Evolutionary conservation across 1,140 invertebrate species (phyloP), one percentile per base, ranked within the genome.

Genomic region (Berghia stephanieae): DNA sequence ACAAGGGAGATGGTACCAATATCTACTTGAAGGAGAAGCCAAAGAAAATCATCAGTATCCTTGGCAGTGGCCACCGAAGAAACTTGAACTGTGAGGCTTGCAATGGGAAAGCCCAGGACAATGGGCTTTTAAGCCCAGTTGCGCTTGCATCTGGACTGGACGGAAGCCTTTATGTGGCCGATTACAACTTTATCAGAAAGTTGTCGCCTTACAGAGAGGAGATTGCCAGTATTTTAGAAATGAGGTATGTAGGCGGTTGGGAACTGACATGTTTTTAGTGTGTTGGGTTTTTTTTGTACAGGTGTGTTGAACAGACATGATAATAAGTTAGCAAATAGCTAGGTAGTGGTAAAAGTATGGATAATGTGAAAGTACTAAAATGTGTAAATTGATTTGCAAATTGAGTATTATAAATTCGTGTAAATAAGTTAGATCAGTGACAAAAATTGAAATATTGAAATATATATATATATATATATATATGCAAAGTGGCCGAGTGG

Each of bases 1-100:
- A 99, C 89, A 98, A 98, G 87, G 98, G 98, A 38, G 97, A 99
- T 88, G 98, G 98, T 31, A 95, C 96, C 0, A 98, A 97, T 85
- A 96, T 98, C 77, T 98, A 98, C 86, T 87, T 99, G 82, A 96
- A 96, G 84, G 96, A 98, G 86, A 95, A 96, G 85, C 96, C 96
- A 0, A 92, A 95, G 72, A 94, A 97, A 1, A 94, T 98, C 63
- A 90, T 95, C 21, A 97, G 96, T n/a, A 93, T 95, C 1, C 94
- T 98, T 92, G 97, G 96, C 10, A 96, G 96, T 89, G 96, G 96
- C 0, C 93, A 95, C 80, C 95, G 96, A 83, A 91, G 97, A 60
- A 94, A 95, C 44, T 79, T 84, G 24, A 83, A 87, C 74, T 88
- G 90, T 81, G 88, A 88, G 91, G 94, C 95, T 57, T 98, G 96